These are phyloP conservation scores for Bellardia pandia DNA, from an alignment of 2,888 invertebrate species.

Conservation along the genomic window DNA sequence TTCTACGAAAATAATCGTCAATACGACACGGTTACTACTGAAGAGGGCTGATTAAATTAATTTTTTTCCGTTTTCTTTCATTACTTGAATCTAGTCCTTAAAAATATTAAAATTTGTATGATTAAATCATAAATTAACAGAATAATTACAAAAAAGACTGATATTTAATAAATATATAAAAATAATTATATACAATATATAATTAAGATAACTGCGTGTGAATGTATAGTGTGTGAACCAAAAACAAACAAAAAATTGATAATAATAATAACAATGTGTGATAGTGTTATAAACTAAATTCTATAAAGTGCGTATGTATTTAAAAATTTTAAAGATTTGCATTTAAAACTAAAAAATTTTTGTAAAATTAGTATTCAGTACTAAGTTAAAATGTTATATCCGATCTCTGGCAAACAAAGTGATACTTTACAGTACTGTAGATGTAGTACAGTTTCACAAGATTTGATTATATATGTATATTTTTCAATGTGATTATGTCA, in stretches of 20 bases:
- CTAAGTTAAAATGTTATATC: too few species aligned
- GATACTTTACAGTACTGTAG: too few species aligned
- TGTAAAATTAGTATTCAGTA: too few species aligned
- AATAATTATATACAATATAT: conserved; percentile 12
- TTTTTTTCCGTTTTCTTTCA: conserved; percentile 14
- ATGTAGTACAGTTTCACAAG: too few species aligned
- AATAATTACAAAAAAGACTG: conserved; percentile 50
- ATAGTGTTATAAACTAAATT: conserved; percentile 34
- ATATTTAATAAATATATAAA: conserved; percentile 48
- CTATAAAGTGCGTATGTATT: conserved; percentile 49
- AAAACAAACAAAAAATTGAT: not conserved
- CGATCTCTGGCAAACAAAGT: too few species aligned
- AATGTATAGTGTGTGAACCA: conserved; percentile 3
- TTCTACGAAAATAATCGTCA: conserved; percentile 13
- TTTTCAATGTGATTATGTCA: too few species aligned
- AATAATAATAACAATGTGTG: not conserved
- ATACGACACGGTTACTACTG: not conserved
- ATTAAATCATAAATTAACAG: conserved; percentile 32
- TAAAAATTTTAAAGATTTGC: not conserved
- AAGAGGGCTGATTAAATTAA: not conserved
- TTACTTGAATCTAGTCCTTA: conserved; percentile 53
- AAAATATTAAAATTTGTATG: conserved; percentile 27
- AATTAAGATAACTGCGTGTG: conserved; percentile 30
- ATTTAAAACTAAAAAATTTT: too few species aligned
- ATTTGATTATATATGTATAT: too few species aligned